Evolutionary conservation across 2,888 invertebrate genomes (phyloP).

Genomic region (Agrotis exclamationis): DNA sequence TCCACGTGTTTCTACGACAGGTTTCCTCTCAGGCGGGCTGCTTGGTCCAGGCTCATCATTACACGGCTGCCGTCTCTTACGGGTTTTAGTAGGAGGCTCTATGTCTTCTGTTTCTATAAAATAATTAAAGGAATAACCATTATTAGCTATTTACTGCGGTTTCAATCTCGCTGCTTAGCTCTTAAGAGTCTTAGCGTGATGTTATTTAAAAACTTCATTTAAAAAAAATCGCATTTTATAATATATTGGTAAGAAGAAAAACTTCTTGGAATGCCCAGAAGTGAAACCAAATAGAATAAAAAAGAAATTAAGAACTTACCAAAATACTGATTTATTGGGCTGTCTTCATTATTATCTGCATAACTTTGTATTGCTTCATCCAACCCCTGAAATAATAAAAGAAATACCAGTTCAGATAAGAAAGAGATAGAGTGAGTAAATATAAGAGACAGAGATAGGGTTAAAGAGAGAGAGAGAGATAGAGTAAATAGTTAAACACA

Average conservation of each 20-base stretch:
- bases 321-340: constrained; percentile 55
- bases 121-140: not conserved
- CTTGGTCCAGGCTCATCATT: constrained; percentile 59
- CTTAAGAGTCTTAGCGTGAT: no score
- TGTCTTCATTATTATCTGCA: constrained; percentile 58
- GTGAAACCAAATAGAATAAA: no score
- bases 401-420: not conserved
- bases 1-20: constrained; percentile 32
- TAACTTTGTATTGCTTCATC: constrained; percentile 66
- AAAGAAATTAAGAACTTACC: constrained; percentile 55
- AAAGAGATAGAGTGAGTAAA: no score
- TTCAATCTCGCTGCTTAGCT: no score
- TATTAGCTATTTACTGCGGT: no score
- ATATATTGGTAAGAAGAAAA: no score
- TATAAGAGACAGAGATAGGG: no score
- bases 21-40: constrained; percentile 60
- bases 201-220: no score
- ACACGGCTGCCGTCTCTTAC: constrained; percentile 63
- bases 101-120: constrained; percentile 8
- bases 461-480: no score
- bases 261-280: no score
- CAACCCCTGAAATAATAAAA: constrained; percentile 62
- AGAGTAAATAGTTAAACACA: no score
- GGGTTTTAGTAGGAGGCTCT: constrained; percentile 35
- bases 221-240: no score